Evolutionary conservation across 1,140 invertebrate genomes (phyloP).

Genomic region (Chlorops oryzae): DNA sequence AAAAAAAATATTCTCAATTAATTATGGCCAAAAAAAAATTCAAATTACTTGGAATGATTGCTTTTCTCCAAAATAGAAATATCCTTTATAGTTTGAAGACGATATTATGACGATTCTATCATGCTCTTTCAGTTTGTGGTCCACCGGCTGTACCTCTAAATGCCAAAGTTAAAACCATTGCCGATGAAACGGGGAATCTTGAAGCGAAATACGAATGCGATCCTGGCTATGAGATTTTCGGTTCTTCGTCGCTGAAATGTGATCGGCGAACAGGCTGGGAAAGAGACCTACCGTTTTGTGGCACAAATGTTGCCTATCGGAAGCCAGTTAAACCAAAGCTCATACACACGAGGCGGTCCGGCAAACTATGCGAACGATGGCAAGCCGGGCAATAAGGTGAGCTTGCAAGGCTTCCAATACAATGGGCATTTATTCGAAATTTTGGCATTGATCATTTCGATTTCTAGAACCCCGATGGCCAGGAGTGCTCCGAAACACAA

Average conservation of each 20-base stretch:
- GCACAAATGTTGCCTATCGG: conserved; percentile 80
- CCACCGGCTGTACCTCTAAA: conserved; percentile 79
- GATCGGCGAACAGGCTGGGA: conserved; percentile 66
- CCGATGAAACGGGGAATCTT: conserved; percentile 39
- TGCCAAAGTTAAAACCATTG: conserved; percentile 56
- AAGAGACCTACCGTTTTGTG: conserved; percentile 75
- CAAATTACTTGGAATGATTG: too few species aligned
- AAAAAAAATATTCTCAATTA: too few species aligned
- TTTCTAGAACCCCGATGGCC: conserved; percentile 73
- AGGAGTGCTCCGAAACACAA: conserved; percentile 81
- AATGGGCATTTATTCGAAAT: background rate
- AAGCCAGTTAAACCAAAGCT: conserved; percentile 86
- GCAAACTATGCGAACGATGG: conserved; percentile 82
- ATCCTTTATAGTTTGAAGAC: background rate
- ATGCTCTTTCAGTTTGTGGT: conserved; percentile 56
- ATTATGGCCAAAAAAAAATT: too few species aligned
- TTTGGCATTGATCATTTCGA: background rate
- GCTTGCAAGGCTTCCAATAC: background rate
- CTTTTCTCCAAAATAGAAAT: background rate
- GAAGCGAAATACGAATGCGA: conserved; percentile 75
- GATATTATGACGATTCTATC: conserved; percentile 2
- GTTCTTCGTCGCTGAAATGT: conserved; percentile 59
- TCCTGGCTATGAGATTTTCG: conserved; percentile 70
- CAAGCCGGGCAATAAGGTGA: conserved; percentile 54
- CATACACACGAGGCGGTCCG: conserved; percentile 72